Evolutionary conservation across 1,140 invertebrate species (phyloP), one percentile per base, ranked within the genome.

Genomic region (Bombyx mori): DNA sequence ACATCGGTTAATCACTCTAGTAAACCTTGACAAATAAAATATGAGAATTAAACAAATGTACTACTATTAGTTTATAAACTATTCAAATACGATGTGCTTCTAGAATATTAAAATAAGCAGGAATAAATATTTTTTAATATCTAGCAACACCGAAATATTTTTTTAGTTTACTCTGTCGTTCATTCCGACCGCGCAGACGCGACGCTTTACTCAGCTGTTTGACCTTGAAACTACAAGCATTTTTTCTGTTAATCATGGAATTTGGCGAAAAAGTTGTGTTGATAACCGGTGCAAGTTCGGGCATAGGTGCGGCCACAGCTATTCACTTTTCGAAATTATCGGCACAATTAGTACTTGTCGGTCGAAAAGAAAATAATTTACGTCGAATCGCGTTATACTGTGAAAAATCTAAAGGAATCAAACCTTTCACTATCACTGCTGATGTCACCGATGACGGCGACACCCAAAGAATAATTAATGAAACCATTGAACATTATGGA

Each of bases 281-380:
- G 42, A 91, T 94, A 62, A 94, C 93, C 6, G 96, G 96, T 54
- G 96, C 95, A 0, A 96, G 94, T 79, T 96, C 95, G 9, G 96
- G 96, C 4, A 97, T 98, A 62, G 96, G 96, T 44, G 92, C 93
- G 44, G 93, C 92, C 4, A 94, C 94, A 12, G 95, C 96, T 1
- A 79, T 95, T 47, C 88, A 93, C 57, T 91, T 98, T 60, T 92
- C 95, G 8, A 90, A 92, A 56, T 79, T 93, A n/a, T 95, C 94
- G 4, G 95, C 94, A 1, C 90, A 77, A 26, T 72, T 96, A n/a
- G 89, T 88, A 0, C 63, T 98, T 9, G 92, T 92, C 10, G 96
- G 95, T 35, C 89, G 96, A 44, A 96, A 97, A 80, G 81, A 89
- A 52, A 89, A 77, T 8, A 90, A 89, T 61, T 65, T 91, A 7